Evolutionary conservation across 2,113 vertebrate genomes (phyloP).

Genomic region (Rallus limicola): DNA sequence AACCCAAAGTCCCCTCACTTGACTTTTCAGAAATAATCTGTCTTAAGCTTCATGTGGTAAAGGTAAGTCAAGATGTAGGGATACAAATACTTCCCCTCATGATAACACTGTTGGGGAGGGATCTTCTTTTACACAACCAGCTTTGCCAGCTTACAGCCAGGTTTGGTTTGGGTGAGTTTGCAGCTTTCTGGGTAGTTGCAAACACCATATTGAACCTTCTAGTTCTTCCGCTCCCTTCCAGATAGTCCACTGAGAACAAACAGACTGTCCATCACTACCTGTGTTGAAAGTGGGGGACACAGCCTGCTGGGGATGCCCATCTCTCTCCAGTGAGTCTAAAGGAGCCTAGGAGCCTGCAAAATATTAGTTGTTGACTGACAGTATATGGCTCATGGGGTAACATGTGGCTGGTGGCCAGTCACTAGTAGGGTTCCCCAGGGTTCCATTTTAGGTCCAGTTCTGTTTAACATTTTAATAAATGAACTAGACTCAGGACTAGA

Average conservation of each 20-base stretch:
- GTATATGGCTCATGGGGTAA: neutral
- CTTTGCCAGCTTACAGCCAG: neutral
- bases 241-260: neutral
- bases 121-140: neutral
- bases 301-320: neutral
- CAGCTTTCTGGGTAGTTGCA: neutral
- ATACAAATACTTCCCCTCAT: neutral
- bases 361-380: neutral
- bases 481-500: too few relatives aligned
- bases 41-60: neutral
- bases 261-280: neutral
- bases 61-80: neutral
- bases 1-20: neutral
- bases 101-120: neutral
- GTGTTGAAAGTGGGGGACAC: neutral
- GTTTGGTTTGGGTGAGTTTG: neutral
- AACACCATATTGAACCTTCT: neutral
- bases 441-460: too few relatives aligned
- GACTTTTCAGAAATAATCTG: neutral
- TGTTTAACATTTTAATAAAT: too few relatives aligned
- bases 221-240: neutral
- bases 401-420: too few relatives aligned
- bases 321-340: neutral
- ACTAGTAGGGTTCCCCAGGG: too few relatives aligned
- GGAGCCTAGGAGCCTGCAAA: neutral